Evolutionary conservation across 2,113 vertebrate species (phyloP).

Genomic region (Zootoca vivipara): DNA sequence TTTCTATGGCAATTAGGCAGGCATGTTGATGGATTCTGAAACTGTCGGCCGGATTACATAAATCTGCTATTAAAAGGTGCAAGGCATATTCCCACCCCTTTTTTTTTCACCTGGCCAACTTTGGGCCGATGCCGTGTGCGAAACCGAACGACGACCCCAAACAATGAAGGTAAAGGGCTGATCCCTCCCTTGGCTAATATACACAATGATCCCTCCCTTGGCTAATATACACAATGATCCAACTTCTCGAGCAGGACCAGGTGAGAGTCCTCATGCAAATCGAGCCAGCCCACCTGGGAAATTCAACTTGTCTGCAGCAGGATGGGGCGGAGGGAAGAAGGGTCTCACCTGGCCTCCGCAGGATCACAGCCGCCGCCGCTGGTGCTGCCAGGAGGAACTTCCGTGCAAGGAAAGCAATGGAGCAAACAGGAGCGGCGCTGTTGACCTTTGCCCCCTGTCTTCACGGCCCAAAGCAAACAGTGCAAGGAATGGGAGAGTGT

Average conservation of each 20-base stretch:
- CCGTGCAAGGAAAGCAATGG: not conserved
- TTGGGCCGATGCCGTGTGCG: no score
- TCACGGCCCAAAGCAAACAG: conserved; percentile 59
- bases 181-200: no score
- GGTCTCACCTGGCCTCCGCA: not conserved
- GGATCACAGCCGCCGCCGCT: not conserved
- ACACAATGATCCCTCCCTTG: no score
- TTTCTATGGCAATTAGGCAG: not conserved
- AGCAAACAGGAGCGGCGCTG: conserved; percentile 7
- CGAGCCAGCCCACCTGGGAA: not conserved
- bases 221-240: no score
- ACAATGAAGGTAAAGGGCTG: no score
- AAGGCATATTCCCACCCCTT: not conserved
- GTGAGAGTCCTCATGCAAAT: not conserved
- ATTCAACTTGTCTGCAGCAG: not conserved
- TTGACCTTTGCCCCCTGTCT: conserved; percentile 58
- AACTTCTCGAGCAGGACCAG: not conserved
- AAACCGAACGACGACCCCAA: not conserved
- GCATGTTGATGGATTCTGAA: not conserved
- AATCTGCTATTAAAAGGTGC: not conserved
- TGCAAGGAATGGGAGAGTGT: not conserved
- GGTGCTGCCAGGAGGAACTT: not conserved
- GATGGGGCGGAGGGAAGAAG: not conserved
- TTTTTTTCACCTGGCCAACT: not conserved
- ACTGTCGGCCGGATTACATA: not conserved